Evolutionary conservation across 2,888 invertebrate species (phyloP).

Genomic region (Pelosia muscerda): DNA sequence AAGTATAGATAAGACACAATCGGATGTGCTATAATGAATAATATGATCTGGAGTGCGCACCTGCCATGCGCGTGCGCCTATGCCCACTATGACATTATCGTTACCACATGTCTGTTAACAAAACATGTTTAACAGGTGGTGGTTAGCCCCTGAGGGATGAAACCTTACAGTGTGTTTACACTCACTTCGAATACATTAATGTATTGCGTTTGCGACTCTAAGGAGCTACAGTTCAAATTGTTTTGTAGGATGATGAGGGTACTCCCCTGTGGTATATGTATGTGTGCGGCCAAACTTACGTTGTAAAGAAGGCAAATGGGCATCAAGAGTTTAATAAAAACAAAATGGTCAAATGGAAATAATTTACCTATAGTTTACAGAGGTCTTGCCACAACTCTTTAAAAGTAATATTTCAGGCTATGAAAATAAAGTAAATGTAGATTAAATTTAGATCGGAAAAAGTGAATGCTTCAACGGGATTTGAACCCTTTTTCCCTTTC

Average conservation of each 20-base stretch:
- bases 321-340: too few relatives aligned
- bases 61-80: constrained; percentile 34
- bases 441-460: too few relatives aligned
- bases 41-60: constrained; percentile 34
- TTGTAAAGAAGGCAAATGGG: too few relatives aligned
- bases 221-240: neutral
- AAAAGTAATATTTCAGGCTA: too few relatives aligned
- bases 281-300: too few relatives aligned
- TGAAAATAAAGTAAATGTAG: too few relatives aligned
- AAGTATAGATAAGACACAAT: constrained; percentile 38
- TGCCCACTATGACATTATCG: constrained; percentile 25
- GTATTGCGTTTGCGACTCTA: neutral
- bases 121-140: constrained; percentile 40
- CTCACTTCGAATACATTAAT: neutral
- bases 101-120: constrained; percentile 31
- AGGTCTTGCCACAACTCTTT: too few relatives aligned
- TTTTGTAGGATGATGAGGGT: neutral
- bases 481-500: too few relatives aligned
- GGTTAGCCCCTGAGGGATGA: constrained; percentile 17
- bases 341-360: too few relatives aligned
- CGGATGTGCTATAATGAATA: constrained; percentile 44
- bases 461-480: too few relatives aligned
- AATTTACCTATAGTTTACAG: too few relatives aligned
- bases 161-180: constrained; percentile 12
- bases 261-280: too few relatives aligned